Percentiles rank a stretch among this genome's conserved stretches.
Evolutionary conservation across 2,797 vertebrate genomes (phyloP).

Genomic region (Pipistrellus pygmaeus): DNA sequence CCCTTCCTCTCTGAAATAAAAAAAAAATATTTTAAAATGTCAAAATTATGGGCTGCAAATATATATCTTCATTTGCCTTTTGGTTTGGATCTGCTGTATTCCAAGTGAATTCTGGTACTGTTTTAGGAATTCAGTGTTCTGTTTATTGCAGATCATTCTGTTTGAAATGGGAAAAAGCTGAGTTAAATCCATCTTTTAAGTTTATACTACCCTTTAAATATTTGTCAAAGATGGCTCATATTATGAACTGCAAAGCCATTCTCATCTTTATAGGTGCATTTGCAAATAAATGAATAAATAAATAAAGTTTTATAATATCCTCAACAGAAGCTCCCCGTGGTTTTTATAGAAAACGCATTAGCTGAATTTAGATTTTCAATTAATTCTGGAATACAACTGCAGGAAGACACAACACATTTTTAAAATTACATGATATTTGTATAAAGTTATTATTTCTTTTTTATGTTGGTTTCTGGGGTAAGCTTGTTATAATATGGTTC

Average conservation of each 20-base stretch:
- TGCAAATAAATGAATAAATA: slow-evolving; percentile 72
- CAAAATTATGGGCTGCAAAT: slow-evolving; percentile 24
- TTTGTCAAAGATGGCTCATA: neutral
- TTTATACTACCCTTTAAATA: slow-evolving; percentile 30
- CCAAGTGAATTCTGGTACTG: neutral
- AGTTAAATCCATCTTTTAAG: neutral
- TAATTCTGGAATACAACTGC: slow-evolving; percentile 40
- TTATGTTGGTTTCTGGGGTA: slow-evolving; percentile 39
- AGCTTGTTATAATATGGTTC: neutral
- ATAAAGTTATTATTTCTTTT: slow-evolving; percentile 56
- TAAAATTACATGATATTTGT: neutral
- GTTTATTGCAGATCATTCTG: slow-evolving; percentile 28
- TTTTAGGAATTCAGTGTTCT: neutral
- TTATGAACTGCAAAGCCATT: slow-evolving; percentile 25
- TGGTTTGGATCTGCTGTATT: neutral
- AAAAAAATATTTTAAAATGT: neutral
- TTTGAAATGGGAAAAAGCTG: slow-evolving; percentile 19
- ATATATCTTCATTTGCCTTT: slow-evolving; percentile 26
- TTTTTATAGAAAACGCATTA: slow-evolving; percentile 69
- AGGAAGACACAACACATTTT: slow-evolving; percentile 63
- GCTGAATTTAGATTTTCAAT: slow-evolving; percentile 70
- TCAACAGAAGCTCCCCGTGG: neutral
- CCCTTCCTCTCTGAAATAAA: too few species aligned
- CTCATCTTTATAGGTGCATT: neutral
- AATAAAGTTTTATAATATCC: slow-evolving; percentile 46